Evolutionary conservation across 2,797 vertebrate genomes (phyloP).

Genomic region (Phaenicophaeus curvirostris): DNA sequence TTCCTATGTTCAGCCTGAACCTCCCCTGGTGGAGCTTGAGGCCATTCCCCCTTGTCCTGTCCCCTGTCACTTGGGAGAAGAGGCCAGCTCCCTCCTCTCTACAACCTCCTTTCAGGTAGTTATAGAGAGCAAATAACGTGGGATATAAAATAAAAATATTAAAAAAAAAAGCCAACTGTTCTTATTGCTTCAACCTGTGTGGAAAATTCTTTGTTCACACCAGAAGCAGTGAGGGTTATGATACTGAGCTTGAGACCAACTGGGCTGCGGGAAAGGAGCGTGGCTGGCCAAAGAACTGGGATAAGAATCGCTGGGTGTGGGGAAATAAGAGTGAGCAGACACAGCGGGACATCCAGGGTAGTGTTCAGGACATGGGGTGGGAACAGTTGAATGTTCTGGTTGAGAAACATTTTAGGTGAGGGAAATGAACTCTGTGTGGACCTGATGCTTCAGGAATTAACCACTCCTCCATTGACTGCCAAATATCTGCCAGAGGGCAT

Average conservation of each 20-base stretch:
- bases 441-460: background rate
- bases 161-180: background rate
- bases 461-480: background rate
- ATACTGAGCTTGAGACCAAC: background rate
- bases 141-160: background rate
- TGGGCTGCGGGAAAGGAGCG: background rate
- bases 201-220: background rate
- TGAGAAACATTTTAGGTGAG: background rate
- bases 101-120: too few relatives aligned
- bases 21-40: too few relatives aligned
- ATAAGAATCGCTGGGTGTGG: rapidly evolving
- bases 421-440: background rate
- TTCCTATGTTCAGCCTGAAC: too few relatives aligned
- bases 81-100: too few relatives aligned
- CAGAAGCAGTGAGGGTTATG: background rate
- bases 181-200: background rate
- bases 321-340: background rate
- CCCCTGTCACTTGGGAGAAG: too few relatives aligned
- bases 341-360: background rate
- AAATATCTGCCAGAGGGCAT: background rate
- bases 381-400: background rate
- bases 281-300: background rate
- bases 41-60: too few relatives aligned
- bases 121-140: too few relatives aligned
- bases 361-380: background rate